These are phyloP conservation scores for Nasua narica DNA, from an alignment of 2,797 vertebrate genomes.

Conservation along the genomic window DNA sequence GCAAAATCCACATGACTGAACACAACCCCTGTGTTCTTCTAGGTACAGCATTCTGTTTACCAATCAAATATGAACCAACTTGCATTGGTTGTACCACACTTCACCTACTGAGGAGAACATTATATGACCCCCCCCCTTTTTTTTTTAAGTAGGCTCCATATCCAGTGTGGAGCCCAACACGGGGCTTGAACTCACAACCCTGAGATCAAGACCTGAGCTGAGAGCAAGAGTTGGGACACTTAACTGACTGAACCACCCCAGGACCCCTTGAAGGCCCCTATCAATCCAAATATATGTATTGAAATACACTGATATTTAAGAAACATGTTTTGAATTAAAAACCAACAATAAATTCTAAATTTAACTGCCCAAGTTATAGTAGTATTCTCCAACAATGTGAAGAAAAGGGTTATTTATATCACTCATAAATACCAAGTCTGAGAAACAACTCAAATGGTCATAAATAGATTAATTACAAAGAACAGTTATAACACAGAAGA, in stretches of 20 bases:
- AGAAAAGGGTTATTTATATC: background rate
- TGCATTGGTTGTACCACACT: background rate
- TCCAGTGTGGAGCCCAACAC: background rate
- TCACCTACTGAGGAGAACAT: background rate
- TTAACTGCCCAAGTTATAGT: background rate
- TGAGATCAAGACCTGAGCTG: background rate
- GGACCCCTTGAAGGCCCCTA: background rate
- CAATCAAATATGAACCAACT: background rate
- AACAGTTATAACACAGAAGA: background rate
- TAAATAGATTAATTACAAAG: background rate
- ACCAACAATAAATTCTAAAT: background rate
- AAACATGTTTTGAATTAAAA: background rate
- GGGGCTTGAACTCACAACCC: background rate
- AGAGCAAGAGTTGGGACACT: background rate
- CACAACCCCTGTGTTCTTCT: background rate
- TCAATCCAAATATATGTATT: background rate
- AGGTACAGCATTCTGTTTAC: background rate
- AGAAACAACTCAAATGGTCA: background rate
- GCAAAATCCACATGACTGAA: background rate
- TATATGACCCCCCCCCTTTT: background rate
- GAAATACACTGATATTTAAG: background rate
- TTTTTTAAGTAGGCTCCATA: background rate
- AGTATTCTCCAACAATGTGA: background rate
- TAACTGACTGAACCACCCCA: background rate
- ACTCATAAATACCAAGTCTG: background rate